A percentile compares a stretch with the other conserved stretches of the same genome.
phyloP scores from a whole-genome alignment of 2,113 vertebrate species.

The Cyanistes caeruleus region DNA sequence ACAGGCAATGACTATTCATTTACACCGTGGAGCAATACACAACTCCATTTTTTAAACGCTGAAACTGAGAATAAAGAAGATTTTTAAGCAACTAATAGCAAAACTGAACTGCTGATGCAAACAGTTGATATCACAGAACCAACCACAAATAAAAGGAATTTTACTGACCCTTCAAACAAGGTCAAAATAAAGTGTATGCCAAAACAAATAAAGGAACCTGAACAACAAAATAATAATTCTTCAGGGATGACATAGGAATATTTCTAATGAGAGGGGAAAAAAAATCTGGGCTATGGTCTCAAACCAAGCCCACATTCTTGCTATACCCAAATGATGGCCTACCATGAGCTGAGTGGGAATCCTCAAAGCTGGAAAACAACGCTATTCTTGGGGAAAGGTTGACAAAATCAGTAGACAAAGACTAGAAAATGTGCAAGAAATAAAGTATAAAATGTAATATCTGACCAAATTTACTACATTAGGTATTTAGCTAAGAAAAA shows the following conservation, averaged over 20 bases:
- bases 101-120: conserved; percentile 28
- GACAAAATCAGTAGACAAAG: neutral
- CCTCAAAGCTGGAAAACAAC: neutral
- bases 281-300: neutral
- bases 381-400: neutral
- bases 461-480: neutral
- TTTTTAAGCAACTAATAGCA: conserved; percentile 46
- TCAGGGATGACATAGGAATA: neutral
- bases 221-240: neutral
- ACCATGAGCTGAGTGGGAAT: neutral
- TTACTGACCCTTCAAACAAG: conserved; percentile 15
- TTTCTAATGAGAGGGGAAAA: neutral
- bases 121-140: neutral
- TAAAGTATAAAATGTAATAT: neutral
- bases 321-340: neutral
- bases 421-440: neutral
- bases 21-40: conserved; percentile 62
- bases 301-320: neutral
- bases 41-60: conserved; percentile 54
- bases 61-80: conserved; percentile 45
- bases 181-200: neutral
- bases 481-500: neutral
- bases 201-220: neutral
- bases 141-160: neutral
- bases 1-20: conserved; percentile 80